Conservation (phyloP, 2,797 vertebrate genomes). For the Alca torda region DNA sequence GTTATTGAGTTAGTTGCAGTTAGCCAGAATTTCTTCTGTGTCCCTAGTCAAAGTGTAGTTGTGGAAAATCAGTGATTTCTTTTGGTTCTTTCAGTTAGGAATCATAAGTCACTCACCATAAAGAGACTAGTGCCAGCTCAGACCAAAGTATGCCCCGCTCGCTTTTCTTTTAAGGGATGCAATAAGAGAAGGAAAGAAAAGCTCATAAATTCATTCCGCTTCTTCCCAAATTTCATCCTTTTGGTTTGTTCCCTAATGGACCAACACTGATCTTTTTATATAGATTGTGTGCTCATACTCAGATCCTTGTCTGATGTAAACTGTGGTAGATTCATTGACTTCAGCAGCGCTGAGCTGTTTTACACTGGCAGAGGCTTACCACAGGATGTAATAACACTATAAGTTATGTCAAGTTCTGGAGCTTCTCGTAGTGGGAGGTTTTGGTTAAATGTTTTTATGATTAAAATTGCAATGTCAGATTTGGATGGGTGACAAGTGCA, state of each 20-base stretch:
- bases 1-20: not conserved
- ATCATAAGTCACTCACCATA: not conserved
- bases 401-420: not conserved
- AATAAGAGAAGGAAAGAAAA: not conserved
- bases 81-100: not conserved
- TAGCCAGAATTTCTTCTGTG: not conserved
- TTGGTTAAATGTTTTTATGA: not conserved
- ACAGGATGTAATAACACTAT: not conserved
- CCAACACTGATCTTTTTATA: not conserved
- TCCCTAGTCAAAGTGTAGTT: not conserved
- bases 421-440: not conserved
- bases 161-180: not conserved
- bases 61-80: not conserved
- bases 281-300: not conserved
- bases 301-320: not conserved
- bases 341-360: not conserved
- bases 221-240: not conserved
- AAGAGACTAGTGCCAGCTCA: not conserved
- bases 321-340: not conserved
- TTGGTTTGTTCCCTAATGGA: not conserved
- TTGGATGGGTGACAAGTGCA: not conserved
- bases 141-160: not conserved
- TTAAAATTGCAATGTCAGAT: not conserved
- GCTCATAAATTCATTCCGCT: not conserved
- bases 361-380: not conserved